A percentile compares a stretch with the other conserved stretches of the same genome.
phyloP scores from a whole-genome alignment of 2,797 vertebrate genomes.

The Phataginus tetradactyla region DNA sequence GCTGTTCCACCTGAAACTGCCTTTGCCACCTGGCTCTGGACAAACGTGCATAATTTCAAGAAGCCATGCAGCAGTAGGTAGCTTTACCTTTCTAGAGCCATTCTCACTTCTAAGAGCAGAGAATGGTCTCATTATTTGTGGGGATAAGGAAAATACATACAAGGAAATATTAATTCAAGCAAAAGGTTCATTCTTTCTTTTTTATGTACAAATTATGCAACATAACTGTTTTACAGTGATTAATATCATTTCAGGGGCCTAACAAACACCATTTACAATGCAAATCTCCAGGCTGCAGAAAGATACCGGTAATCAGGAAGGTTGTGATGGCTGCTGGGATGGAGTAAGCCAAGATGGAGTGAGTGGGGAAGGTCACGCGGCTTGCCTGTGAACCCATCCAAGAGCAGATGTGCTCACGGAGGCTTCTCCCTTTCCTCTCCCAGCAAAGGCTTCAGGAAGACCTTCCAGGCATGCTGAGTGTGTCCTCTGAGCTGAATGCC shows the following conservation, averaged over 20 bases:
- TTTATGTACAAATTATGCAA: constrained; percentile 77
- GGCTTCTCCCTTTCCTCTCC: neutral
- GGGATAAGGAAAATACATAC: constrained; percentile 33
- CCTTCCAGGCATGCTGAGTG: neutral
- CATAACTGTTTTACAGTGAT: constrained; percentile 78
- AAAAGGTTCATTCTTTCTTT: constrained; percentile 72
- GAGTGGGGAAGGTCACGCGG: neutral
- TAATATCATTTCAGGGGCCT: constrained; percentile 79
- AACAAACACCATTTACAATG: constrained; percentile 78
- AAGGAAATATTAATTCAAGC: constrained; percentile 72
- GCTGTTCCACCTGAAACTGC: neutral
- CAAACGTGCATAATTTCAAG: neutral
- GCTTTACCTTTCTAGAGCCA: neutral
- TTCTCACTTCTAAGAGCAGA: constrained; percentile 56
- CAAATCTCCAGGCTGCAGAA: constrained; percentile 73
- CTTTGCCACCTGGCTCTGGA: neutral
- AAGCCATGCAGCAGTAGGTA: neutral
- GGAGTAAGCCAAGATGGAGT: neutral
- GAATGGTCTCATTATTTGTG: constrained; percentile 40
- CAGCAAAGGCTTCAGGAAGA: neutral
- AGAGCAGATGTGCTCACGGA: accelerated
- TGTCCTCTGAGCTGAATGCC: neutral
- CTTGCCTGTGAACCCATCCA: neutral
- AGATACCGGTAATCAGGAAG: constrained; percentile 49
- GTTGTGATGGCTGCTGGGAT: neutral